phyloP scores from a whole-genome alignment of 2,888 invertebrate species.

The Lottia scabra region DNA sequence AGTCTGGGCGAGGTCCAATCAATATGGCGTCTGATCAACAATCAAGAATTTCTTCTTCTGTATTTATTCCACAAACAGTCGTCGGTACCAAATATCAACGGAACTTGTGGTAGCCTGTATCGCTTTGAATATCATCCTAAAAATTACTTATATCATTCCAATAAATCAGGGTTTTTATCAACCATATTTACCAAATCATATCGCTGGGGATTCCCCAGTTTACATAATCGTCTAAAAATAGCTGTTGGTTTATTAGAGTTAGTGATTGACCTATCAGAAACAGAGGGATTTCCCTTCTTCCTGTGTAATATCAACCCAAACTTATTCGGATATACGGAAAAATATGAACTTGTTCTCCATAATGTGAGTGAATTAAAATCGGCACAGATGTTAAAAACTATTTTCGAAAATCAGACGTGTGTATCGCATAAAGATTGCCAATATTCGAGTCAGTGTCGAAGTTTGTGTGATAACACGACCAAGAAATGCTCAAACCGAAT shows the following conservation, averaged over 20 bases:
- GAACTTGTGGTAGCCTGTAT: slow-evolving; percentile 1
- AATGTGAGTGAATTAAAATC: neutral
- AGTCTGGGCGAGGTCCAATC: neutral
- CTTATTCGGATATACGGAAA: neutral
- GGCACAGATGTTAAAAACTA: neutral
- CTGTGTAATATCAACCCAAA: neutral
- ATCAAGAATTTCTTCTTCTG: neutral
- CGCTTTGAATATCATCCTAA: neutral
- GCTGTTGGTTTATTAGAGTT: slow-evolving; percentile 7
- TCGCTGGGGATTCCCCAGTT: neutral
- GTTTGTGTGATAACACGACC: neutral
- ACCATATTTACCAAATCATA: neutral
- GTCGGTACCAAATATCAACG: neutral
- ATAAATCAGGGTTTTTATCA: neutral
- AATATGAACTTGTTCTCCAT: neutral
- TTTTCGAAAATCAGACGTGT: neutral
- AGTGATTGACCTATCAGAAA: neutral
- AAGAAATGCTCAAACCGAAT: neutral
- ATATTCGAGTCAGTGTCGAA: neutral
- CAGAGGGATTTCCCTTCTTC: neutral
- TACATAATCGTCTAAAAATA: neutral
- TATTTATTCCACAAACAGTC: neutral
- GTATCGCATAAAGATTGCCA: neutral
- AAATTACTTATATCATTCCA: neutral
- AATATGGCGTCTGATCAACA: neutral